Base-by-base conservation (phyloP, 1,140 invertebrate genomes). In the Calephelis virginiensis region DNA sequence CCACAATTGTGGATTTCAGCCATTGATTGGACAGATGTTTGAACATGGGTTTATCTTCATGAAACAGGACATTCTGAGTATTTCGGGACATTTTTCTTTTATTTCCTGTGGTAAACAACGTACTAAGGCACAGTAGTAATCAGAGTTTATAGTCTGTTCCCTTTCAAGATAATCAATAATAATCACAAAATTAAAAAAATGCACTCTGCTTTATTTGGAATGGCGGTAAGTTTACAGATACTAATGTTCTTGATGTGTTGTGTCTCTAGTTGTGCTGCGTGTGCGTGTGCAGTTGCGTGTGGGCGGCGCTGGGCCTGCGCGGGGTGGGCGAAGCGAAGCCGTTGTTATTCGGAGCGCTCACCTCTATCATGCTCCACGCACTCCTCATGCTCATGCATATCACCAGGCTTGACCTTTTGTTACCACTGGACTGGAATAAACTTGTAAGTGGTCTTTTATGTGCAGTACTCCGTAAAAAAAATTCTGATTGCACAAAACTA, bases 371-470 rank as follows among this genome's bases (percentile, higher is more conserved):
- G 86, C 93, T 96, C 83, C 97, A 96, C 75, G 93, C 93, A 78
- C 92, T 96, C 74, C 93, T 97, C 86, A 93, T 97, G 79, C 95
- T 96, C 92, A 94, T 97, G 86, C 96, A 97, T 93, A 94, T 97
- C 87, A 95, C 96, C 75, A 94, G 96, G 80, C 94, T 96, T 75
- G 93, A 94, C 68, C 94, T 95, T 80, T 93, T 96, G 90, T 95
- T 97, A 91, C 96, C 96, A 73, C 94, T 97, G 81, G 96, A 96
- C 87, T 97, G 96, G 95, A 92, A 94, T 70, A 95, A 94, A 93
- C 83, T 96, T 93, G 96, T 96, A 88, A 93, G 94, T 93, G 28
- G 5, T 28, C 28, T 4, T 28, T 28, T 28, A 3, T 28, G 28
- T 4, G 2, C 5, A 4, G 28, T 28, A 28, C 28, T 28, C n/a